Base-by-base conservation (phyloP, 2,888 invertebrate species). In the Dynastes tityus region DNA sequence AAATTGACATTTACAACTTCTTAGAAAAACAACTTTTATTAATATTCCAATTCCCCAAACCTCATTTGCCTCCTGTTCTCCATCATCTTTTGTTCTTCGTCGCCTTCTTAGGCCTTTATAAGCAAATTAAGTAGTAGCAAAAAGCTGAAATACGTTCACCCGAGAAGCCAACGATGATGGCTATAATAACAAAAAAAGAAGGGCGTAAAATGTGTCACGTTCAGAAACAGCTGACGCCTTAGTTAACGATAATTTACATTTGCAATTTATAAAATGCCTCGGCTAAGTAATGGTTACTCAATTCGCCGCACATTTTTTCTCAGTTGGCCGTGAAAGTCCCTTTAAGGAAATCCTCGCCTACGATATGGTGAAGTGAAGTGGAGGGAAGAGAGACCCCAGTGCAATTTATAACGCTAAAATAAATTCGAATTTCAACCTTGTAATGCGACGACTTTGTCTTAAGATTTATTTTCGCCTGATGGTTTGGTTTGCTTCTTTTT, bases 211-310 rank as follows among this genome's bases (percentile, higher is more conserved):
- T 81, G 81, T 82, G 82, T 83, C 83, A 83, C 82, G 80, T 80
- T 81, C 83, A 82, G 78, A 76, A 83, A 81, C 83, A 83, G 83
- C 83, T 83, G 83, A 83, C 83, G 82, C 79, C 80, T 82, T 78
- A 79, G 80, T 79, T 81, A 79, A 80, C 75, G 71, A 78, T 80
- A 80, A 81, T 81, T 81, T 81, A 78, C 81, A 80, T 80, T 78
- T 73, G 76, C 78, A 80, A 81, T 81, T 81, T 81, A 81, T 81
- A 75, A 65, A 64, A 45, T 53, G 73, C 45, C 53, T 32, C 29
- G 51, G 32, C 65, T 64, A 55, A 65, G 53, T 76, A 76, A 32
- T 51, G 51, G 68, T 68, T 29, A 51, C 51, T 51, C 70, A 53
- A 70, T 70, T 70, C 70, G 32, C 32, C 16, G n/a, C 37, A 9